Base-by-base conservation (phyloP, 2,888 invertebrate genomes). In the Timandra comae region DNA sequence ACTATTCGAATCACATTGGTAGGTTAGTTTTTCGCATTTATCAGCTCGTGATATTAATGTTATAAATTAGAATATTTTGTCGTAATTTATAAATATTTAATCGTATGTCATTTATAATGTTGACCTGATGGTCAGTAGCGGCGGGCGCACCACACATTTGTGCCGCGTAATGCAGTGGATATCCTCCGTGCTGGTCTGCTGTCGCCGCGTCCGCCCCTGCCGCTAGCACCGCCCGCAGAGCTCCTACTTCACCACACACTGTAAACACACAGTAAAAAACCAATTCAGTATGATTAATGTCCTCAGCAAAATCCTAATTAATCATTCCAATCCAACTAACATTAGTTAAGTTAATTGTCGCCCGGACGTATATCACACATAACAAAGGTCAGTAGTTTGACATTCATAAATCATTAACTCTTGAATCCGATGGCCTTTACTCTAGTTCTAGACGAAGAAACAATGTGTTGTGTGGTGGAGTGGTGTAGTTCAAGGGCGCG, bases 121-220 rank as follows among this genome's bases (percentile, higher is more conserved):
- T 13, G 48, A 76, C 87, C 84, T 71, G 86, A 62, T 66, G 87
- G 45, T 84, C 89, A 24, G 88, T 88, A 45, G 89, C 89, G 24
- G 91, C 91, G 10, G 90, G 92, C 10, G 93, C 93, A 1, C 95
- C 96, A 64, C 97, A 97, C 91, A 98, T 96, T 79, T 99, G 98
- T 7, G 98, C 97, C 0, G 98, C 98, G 77, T 99, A 98, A 77
- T 99, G 99, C 33, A 99, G 84, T 0, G 98, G 98, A 58, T 94
- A 96, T 8, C 98, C 98, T 10, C 97, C 96, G 68, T 97, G 96
- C 47, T 95, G 92, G 76, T 99, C 99, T 0, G 96, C 91, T 0
- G 93, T 93, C 7, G 94, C 93, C 4, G 97, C 91, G 53, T 93
- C 92, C 0, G 97, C 97, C 3, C 97, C 97, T 1, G 93, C 91